phyloP scores from a whole-genome alignment of 2,888 invertebrate genomes.

The Leucophenga montana region DNA sequence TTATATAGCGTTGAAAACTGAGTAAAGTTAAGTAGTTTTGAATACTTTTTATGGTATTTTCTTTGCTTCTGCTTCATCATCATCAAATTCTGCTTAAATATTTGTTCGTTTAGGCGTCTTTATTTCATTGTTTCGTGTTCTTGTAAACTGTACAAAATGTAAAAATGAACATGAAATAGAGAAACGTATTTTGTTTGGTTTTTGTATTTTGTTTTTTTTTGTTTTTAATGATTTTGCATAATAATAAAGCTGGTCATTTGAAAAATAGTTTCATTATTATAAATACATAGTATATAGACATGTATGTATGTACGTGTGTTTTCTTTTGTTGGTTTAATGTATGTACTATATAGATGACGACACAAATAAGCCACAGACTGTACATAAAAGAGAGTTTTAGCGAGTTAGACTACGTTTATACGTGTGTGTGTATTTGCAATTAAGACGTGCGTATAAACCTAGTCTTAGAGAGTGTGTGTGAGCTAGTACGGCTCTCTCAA shows the following conservation, averaged over 20 bases:
- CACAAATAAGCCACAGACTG: constrained; percentile 63
- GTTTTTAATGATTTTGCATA: not conserved
- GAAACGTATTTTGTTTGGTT: no score
- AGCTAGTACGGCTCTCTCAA: no score
- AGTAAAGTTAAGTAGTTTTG: constrained; percentile 2
- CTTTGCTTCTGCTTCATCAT: no score
- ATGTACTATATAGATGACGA: constrained; percentile 38
- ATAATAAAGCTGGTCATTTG: constrained; percentile 24
- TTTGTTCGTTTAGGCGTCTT: not conserved
- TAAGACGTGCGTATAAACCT: no score
- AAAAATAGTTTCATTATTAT: not conserved
- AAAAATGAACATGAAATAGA: not conserved
- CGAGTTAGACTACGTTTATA: no score
- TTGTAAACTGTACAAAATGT: constrained; percentile 16
- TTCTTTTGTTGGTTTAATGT: constrained; percentile 26
- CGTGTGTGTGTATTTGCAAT: no score
- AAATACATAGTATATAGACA: constrained; percentile 31
- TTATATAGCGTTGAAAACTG: not conserved
- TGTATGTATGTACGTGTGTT: constrained; percentile 34
- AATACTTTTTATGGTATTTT: not conserved
- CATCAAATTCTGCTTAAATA: no score
- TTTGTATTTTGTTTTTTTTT: no score
- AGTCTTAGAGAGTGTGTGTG: no score
- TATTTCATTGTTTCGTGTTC: constrained; percentile 1
- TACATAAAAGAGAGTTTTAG: constrained; percentile 5